Conservation (phyloP, 2,888 invertebrate species). For the Dexiosoma caninum region DNA sequence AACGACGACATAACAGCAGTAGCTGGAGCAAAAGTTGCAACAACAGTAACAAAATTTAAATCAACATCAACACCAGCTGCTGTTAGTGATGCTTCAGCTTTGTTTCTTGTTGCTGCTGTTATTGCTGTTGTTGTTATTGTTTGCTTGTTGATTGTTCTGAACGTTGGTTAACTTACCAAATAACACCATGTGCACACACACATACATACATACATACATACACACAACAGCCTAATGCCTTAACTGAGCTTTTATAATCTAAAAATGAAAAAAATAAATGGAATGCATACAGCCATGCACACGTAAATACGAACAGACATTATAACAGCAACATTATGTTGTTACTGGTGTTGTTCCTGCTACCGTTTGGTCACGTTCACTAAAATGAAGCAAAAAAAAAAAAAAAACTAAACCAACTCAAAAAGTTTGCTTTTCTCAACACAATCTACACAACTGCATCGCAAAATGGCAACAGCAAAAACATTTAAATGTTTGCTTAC, state of each 20-base stretch:
- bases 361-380: constrained; percentile 67
- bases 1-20: constrained; percentile 33
- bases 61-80: constrained; percentile 59
- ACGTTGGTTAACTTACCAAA: constrained; percentile 56
- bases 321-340: constrained; percentile 46
- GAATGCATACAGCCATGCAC: too few relatives aligned
- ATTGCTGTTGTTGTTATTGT: constrained; percentile 4
- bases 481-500: constrained; percentile 51
- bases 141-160: constrained; percentile 25
- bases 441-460: constrained; percentile 64
- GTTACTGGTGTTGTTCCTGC: constrained; percentile 60
- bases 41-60: constrained; percentile 50
- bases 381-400: constrained; percentile 16
- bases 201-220: neutral
- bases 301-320: constrained; percentile 15
- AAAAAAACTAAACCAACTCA: neutral
- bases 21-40: constrained; percentile 39
- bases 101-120: constrained; percentile 2
- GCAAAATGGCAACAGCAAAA: constrained; percentile 50
- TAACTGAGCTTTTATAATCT: constrained; percentile 36
- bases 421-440: constrained; percentile 61
- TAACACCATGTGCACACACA: constrained; percentile 46
- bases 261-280: neutral
- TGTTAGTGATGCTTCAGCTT: constrained; percentile 46
- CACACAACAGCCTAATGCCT: constrained; percentile 32